Percentiles rank a stretch among this genome's conserved stretches.
These are phyloP conservation scores for Chlorocebus sabaeus DNA, from an alignment of 2,113 vertebrate species.

Conservation along the genomic window DNA sequence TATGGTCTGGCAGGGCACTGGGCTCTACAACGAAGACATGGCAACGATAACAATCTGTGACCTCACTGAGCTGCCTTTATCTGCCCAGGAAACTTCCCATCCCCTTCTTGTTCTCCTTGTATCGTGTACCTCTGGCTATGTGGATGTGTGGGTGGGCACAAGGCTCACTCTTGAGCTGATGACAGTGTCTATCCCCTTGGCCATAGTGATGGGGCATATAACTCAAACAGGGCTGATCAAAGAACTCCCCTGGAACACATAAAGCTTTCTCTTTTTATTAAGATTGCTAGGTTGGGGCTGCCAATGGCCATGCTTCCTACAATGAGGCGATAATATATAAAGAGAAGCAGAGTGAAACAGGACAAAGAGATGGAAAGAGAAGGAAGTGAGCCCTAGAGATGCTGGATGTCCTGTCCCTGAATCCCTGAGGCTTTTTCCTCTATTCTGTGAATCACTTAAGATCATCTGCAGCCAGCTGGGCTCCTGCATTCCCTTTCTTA, in stretches of 20 bases:
- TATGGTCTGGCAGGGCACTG: not conserved
- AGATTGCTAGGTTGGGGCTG: not conserved
- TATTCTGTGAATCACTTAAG: not conserved
- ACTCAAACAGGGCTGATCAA: not conserved
- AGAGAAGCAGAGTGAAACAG: not conserved
- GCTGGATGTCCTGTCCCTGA: not conserved
- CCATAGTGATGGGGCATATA: not conserved
- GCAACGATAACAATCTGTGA: not conserved
- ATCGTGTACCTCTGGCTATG: not conserved
- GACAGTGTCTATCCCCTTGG: not conserved
- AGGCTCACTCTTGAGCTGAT: not conserved
- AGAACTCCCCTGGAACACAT: not conserved
- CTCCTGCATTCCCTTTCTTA: not conserved
- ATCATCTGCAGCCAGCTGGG: not conserved
- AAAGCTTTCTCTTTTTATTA: not conserved
- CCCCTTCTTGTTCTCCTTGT: not conserved
- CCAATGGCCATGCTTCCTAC: not conserved
- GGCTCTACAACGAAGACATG: not conserved
- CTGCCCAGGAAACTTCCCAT: not conserved
- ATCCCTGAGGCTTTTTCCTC: not conserved
- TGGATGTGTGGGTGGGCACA: not conserved
- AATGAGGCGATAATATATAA: not conserved
- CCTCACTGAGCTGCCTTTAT: not conserved
- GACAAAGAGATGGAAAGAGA: not conserved
- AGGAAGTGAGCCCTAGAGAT: accelerated